Conservation (phyloP, 2,113 vertebrate genomes). For the Pontoporia blainvillei region DNA sequence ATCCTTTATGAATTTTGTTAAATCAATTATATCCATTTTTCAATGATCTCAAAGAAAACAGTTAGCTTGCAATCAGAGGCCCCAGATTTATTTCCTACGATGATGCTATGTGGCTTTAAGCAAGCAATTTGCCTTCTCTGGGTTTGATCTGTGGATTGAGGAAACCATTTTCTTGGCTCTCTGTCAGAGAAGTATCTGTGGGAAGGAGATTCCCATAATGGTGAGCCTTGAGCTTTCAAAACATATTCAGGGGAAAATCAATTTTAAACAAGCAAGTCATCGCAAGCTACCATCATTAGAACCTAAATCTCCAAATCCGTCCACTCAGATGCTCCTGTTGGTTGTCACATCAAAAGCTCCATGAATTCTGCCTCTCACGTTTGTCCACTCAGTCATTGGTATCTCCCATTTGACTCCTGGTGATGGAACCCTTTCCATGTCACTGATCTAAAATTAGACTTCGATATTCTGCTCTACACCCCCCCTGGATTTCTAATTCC, state of each 20-base stretch:
- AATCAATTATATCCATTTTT: conserved; percentile 42
- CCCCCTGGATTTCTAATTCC: not conserved
- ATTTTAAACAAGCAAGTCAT: not conserved
- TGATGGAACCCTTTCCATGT: not conserved
- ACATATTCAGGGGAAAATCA: not conserved
- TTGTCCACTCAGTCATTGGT: not conserved
- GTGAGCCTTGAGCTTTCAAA: conserved; percentile 12
- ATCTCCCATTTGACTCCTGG: not conserved
- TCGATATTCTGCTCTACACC: not conserved
- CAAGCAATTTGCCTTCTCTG: not conserved
- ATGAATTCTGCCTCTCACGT: not conserved
- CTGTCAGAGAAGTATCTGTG: not conserved
- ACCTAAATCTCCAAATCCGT: not conserved
- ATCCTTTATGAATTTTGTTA: conserved; percentile 41
- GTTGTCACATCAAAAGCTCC: not conserved
- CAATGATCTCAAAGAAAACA: conserved; percentile 37
- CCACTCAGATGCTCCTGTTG: not conserved
- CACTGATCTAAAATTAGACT: not conserved
- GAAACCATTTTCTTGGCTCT: not conserved
- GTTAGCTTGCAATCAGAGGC: not conserved
- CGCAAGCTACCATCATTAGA: not conserved
- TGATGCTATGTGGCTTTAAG: not conserved
- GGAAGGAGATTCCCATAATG: not conserved
- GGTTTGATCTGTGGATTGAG: not conserved
- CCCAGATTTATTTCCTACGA: not conserved